These are phyloP conservation scores for Apteryx owenii DNA, from an alignment of 2,113 vertebrate species.

Conservation along the genomic window DNA sequence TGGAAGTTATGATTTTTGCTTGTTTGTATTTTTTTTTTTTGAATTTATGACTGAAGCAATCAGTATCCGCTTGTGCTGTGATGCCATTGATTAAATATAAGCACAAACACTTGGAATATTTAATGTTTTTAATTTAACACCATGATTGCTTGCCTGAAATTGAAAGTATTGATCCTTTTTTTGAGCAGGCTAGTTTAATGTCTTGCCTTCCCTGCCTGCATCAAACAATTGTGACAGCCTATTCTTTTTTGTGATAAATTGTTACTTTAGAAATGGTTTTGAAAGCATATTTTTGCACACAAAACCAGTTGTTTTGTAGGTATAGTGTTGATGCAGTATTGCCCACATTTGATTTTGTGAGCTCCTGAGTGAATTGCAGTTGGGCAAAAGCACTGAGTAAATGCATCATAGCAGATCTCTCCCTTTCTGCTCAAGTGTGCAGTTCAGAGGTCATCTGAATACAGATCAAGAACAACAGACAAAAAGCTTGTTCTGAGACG, in stretches of 20 bases:
- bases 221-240: background rate
- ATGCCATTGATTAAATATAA: background rate
- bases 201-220: background rate
- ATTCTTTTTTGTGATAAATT: background rate
- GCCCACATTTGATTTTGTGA: background rate
- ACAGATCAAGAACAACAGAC: background rate
- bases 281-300: background rate
- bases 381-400: fast-evolving
- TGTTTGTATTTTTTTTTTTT: background rate
- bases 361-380: background rate
- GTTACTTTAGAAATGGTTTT: background rate
- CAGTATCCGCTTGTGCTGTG: background rate
- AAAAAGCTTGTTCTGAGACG: background rate
- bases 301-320: background rate
- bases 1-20: background rate
- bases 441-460: background rate
- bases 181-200: background rate
- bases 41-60: background rate
- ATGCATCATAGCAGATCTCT: background rate
- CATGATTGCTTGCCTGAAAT: background rate
- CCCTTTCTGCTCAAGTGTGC: background rate
- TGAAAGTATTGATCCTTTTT: background rate
- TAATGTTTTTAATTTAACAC: background rate
- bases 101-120: background rate
- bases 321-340: background rate